Evolutionary conservation across 1,140 invertebrate species (phyloP), one percentile per base, ranked within the genome.

Genomic region (Lordiphosa mommai): DNA sequence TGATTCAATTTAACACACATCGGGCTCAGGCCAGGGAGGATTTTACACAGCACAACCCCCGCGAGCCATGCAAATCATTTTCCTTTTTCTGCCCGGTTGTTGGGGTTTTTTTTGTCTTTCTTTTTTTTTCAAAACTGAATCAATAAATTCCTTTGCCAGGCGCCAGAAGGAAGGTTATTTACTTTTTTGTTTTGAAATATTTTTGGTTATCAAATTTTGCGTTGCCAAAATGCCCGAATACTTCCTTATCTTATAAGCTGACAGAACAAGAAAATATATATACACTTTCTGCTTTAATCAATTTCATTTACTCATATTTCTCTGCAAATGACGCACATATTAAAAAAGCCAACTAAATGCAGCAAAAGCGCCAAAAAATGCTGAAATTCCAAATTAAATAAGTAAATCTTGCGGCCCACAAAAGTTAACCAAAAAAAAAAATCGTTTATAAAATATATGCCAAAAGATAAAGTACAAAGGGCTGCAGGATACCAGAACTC

Each of bases 1-100:
- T 80, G 60, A 82, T 80, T 82, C 71, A 82, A 80, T 80, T 80
- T 80, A 61, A 60, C 71, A 65, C 59, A 80, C 49, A 63, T 53
- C 43, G 44, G 44, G 43, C 33, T 29, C 12, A 13, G 20, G 5
- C 29, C 12, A 1, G 12, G 20, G 36, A 7, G 4, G 16, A 14
- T 49, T 49, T 49, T 49, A 23, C 20, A 23, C 6, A 6, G 20
- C 4, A 5, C 46, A 49, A 30, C 46, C 13, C 43, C 51, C 49
- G 49, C 12, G 7, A 67, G 56, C 52, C 60, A 80, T 79, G 74
- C 60, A 79, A 79, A 80, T 79, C 40, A 61, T 74, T 80, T 73
- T 55, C 44, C 43, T 52, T 72, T 60, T 34, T 13, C 52, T 44
- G 50, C 38, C 14, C 17, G 30, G 16, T 30, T 20, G 16, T 34